A percentile compares a stretch with the other conserved stretches of the same genome.
Conservation (phyloP, 2,113 vertebrate species). For the Anolis sagrei region DNA sequence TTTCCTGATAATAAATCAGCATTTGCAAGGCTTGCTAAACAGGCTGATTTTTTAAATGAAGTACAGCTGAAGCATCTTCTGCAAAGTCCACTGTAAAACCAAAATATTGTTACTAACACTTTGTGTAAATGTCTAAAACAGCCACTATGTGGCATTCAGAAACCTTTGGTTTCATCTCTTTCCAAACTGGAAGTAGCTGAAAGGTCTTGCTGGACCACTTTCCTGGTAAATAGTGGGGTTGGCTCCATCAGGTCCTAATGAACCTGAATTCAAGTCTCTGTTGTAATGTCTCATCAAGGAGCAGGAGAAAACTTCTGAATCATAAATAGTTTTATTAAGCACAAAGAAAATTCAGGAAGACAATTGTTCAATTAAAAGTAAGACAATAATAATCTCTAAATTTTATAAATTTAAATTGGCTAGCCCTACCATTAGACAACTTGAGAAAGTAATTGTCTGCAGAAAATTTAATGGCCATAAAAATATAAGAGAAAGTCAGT, state of each 20-base stretch:
- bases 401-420: conserved; percentile 38
- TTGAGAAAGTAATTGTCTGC: neutral
- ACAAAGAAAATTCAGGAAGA: conserved; percentile 28
- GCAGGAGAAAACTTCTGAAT: neutral
- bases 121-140: too few relatives aligned
- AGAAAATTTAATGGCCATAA: neutral
- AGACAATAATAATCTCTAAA: conserved; percentile 48
- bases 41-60: too few relatives aligned
- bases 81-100: too few relatives aligned
- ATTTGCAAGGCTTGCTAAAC: too few relatives aligned
- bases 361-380: conserved; percentile 48
- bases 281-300: conserved; percentile 23
- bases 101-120: too few relatives aligned
- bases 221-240: neutral
- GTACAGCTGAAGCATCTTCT: too few relatives aligned
- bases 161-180: too few relatives aligned
- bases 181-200: neutral
- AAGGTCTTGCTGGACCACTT: neutral
- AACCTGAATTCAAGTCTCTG: neutral
- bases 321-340: conserved; percentile 14
- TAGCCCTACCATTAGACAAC: neutral
- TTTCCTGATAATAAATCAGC: too few relatives aligned
- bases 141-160: too few relatives aligned
- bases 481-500: neutral
- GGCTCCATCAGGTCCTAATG: neutral